These are phyloP conservation scores for Eurytoma adleriae DNA, from an alignment of 2,888 invertebrate species.

Conservation along the genomic window DNA sequence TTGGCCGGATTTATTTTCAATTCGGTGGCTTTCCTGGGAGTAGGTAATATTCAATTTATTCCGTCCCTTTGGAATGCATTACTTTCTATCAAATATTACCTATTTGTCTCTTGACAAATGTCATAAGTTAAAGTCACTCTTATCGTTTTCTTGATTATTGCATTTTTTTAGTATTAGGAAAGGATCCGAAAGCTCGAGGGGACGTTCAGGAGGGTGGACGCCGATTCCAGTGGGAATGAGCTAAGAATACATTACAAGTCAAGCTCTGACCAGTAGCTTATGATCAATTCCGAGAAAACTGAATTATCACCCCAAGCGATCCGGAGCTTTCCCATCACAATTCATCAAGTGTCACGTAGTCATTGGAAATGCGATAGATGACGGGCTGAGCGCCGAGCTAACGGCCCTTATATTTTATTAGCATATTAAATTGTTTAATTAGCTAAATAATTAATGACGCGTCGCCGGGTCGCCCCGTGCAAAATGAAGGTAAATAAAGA, in stretches of 20 bases:
- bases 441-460: neutral
- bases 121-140: no score
- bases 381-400: neutral
- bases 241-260: constrained; percentile 71
- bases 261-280: constrained; percentile 69
- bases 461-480: no score
- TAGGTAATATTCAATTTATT: neutral
- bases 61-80: no score
- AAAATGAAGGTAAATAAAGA: neutral
- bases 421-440: constrained; percentile 21
- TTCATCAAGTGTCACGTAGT: constrained; percentile 57
- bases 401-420: constrained; percentile 36
- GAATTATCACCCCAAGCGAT: constrained; percentile 61
- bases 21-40: no score
- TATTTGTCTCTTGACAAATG: no score
- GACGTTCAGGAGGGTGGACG: constrained; percentile 15
- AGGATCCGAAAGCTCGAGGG: constrained; percentile 24
- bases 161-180: no score
- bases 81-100: no score
- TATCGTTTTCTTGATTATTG: no score
- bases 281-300: constrained; percentile 69
- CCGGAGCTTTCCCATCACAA: constrained; percentile 59
- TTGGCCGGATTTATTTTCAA: no score
- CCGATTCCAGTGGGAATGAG: constrained; percentile 72
- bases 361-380: constrained; percentile 37